Percentiles rank a stretch among this genome's conserved stretches.
Evolutionary conservation across 2,888 invertebrate genomes (phyloP).

Genomic region (Epistrophe grossulariae): DNA sequence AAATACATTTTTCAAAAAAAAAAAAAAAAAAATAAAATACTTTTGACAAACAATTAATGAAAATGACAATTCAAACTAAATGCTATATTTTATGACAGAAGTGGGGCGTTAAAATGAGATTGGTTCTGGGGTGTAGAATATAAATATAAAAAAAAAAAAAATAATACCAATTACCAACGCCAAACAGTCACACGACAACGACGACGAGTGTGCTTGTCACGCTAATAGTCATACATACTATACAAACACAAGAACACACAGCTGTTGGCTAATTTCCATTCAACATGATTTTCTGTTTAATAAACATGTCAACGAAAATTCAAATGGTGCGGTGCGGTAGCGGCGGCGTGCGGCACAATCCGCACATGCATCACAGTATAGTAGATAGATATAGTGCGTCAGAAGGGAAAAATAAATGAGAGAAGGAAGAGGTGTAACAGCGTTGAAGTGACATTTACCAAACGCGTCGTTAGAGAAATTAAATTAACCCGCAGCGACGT

Average conservation of each 20-base stretch:
- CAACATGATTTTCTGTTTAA: slow-evolving; percentile 71
- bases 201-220: slow-evolving; percentile 34
- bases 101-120: slow-evolving; percentile 11
- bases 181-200: slow-evolving; percentile 46
- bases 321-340: neutral
- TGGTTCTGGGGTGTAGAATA: neutral
- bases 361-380: no score
- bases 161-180: slow-evolving; percentile 38
- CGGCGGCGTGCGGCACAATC: slow-evolving; percentile 3
- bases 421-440: slow-evolving; percentile 1
- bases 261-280: slow-evolving; percentile 76
- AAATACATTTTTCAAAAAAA: slow-evolving; percentile 44
- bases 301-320: slow-evolving; percentile 70
- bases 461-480: slow-evolving; percentile 66
- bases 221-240: slow-evolving; percentile 32
- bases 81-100: slow-evolving; percentile 49
- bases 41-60: slow-evolving; percentile 67
- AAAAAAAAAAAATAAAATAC: slow-evolving; percentile 7
- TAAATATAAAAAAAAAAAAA: neutral
- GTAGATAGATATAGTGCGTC: neutral
- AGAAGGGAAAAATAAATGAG: slow-evolving; percentile 8
- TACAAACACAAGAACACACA: slow-evolving; percentile 42
- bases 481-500: slow-evolving; percentile 58
- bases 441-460: slow-evolving; percentile 61
- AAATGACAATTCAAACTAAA: slow-evolving; percentile 61